Conservation (phyloP, 2,797 vertebrate genomes). For the Rousettus madagascariensis region DNA sequence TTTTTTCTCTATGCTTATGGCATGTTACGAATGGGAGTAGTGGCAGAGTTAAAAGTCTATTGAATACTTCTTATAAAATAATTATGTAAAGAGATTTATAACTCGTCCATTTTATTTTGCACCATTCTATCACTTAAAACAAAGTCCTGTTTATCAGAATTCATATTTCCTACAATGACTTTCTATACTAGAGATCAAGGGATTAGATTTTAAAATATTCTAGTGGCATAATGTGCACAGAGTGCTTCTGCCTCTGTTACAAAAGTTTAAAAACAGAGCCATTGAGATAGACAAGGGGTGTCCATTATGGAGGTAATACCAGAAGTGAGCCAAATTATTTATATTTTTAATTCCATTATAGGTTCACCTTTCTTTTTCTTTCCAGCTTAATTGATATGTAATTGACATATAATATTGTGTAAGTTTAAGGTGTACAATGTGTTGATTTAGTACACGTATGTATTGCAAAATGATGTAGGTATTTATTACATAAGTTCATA, state of each 20-base stretch:
- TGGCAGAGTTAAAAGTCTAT: neutral
- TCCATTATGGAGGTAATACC: neutral
- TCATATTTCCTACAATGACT: slow-evolving; percentile 22
- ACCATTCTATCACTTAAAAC: neutral
- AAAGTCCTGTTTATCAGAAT: slow-evolving; percentile 44
- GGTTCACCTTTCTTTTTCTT: neutral
- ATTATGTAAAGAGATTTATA: slow-evolving; percentile 59
- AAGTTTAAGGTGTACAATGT: neutral
- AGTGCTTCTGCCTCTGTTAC: neutral
- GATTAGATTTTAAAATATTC: slow-evolving; percentile 26
- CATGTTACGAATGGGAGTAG: neutral
- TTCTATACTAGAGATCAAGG: neutral
- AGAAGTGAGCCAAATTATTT: neutral
- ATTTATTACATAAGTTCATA: neutral
- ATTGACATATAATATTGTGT: neutral
- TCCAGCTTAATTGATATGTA: neutral
- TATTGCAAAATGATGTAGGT: neutral
- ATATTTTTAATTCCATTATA: neutral
- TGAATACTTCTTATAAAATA: slow-evolving; percentile 46
- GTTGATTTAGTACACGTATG: neutral
- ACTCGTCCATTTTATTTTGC: slow-evolving; percentile 65
- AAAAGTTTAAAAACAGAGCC: neutral
- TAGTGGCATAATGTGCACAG: neutral
- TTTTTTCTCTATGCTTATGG: slow-evolving; percentile 16
- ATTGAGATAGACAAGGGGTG: neutral